Percentiles rank a stretch among this genome's conserved stretches.
Conservation (phyloP, 30 jellyfish, hydroid and myxozoan species). For the Hydractinia echinata region DNA sequence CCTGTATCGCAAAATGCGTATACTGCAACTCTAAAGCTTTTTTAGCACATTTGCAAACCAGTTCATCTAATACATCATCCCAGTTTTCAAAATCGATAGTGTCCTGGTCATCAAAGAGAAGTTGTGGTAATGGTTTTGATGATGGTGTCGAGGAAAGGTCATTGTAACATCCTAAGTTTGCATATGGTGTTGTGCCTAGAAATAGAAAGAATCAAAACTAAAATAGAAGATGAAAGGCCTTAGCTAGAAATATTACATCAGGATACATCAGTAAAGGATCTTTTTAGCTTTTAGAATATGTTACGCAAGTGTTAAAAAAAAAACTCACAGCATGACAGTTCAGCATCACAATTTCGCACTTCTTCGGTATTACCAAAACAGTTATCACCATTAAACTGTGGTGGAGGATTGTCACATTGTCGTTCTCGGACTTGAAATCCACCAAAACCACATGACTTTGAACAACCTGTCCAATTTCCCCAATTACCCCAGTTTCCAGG, state of each 20-base stretch:
- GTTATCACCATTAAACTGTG: slow-evolving; percentile 58
- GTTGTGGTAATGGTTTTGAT: slow-evolving; percentile 68
- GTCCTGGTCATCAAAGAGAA: slow-evolving; percentile 75
- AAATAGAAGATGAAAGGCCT: neutral
- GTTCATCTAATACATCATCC: slow-evolving; percentile 75
- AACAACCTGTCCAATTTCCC: slow-evolving; percentile 87
- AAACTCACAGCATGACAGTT: slow-evolving; percentile 28
- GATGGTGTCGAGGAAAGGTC: slow-evolving; percentile 61
- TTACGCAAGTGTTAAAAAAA: neutral
- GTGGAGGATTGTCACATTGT: slow-evolving; percentile 73
- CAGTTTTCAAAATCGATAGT: slow-evolving; percentile 57
- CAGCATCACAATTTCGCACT: slow-evolving; percentile 28
- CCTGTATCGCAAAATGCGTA: slow-evolving; percentile 74
- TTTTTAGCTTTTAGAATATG: neutral
- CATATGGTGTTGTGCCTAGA: slow-evolving; percentile 34
- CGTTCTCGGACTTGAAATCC: slow-evolving; percentile 67
- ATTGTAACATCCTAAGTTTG: slow-evolving; percentile 32
- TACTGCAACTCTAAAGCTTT: slow-evolving; percentile 61
- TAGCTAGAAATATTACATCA: neutral
- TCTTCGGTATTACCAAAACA: slow-evolving; percentile 60
- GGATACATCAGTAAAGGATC: neutral
- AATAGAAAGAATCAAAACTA: neutral
- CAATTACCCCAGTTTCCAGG: slow-evolving; percentile 83
- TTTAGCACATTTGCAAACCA: slow-evolving; percentile 87
- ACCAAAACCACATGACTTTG: slow-evolving; percentile 83